Percentiles rank a stretch among this genome's conserved stretches.
phyloP scores from a whole-genome alignment of 2,888 invertebrate genomes.

The Thereva unica region DNA sequence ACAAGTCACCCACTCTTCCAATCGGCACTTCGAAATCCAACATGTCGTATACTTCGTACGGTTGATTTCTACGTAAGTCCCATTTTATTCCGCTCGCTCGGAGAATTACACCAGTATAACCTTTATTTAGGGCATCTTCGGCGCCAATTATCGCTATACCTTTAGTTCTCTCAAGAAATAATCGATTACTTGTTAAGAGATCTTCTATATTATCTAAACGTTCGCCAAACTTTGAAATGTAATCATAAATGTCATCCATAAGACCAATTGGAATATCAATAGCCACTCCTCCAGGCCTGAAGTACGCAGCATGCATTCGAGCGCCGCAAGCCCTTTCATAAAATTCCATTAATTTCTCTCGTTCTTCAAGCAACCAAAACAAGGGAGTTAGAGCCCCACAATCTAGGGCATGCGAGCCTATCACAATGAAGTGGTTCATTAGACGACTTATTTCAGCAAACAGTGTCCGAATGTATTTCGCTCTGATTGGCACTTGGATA shows the following conservation, averaged over 20 bases:
- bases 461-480: conserved; percentile 77
- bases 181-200: conserved; percentile 72
- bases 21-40: conserved; percentile 84
- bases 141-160: conserved; percentile 75
- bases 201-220: conserved; percentile 87
- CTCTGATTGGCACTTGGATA: conserved; percentile 75
- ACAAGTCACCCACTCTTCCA: conserved; percentile 81
- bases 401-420: conserved; percentile 76
- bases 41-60: conserved; percentile 82
- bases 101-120: conserved; percentile 76
- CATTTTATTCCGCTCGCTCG: conserved; percentile 83
- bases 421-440: conserved; percentile 78
- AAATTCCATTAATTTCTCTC: conserved; percentile 84
- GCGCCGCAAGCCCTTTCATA: conserved; percentile 83
- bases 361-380: conserved; percentile 90
- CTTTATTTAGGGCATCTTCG: conserved; percentile 75
- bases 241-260: conserved; percentile 78
- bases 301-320: conserved; percentile 80
- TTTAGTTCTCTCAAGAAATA: conserved; percentile 72
- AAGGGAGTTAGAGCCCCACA: conserved; percentile 86
- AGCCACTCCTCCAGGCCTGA: conserved; percentile 81
- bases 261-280: conserved; percentile 74
- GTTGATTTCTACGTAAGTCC: conserved; percentile 80
- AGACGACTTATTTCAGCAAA: conserved; percentile 78
- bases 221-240: conserved; percentile 68